Percentiles rank a stretch among this genome's conserved stretches.
phyloP scores from a whole-genome alignment of 2,888 invertebrate genomes.

The Desoria tigrina region DNA sequence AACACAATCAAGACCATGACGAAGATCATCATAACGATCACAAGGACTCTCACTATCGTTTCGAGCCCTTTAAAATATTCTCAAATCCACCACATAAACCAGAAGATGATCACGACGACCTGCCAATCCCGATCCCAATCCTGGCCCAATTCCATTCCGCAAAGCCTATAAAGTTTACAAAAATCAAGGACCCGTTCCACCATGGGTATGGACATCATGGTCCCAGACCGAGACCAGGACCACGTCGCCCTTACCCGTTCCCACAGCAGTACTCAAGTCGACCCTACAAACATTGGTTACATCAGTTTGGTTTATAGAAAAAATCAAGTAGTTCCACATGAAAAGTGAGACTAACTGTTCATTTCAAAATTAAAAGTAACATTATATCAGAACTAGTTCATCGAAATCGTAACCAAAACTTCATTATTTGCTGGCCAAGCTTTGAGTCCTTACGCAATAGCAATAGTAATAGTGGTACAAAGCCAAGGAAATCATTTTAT shows the following conservation, averaged over 20 bases:
- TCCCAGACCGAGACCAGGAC: slow-evolving; percentile 1
- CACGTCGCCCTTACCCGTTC: background rate
- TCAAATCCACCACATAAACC: slow-evolving; percentile 23
- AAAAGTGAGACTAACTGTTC: too few relatives aligned
- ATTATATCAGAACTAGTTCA: too few relatives aligned
- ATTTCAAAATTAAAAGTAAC: too few relatives aligned
- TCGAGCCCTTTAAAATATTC: slow-evolving; percentile 21
- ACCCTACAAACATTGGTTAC: slow-evolving; percentile 2
- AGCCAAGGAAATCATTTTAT: background rate
- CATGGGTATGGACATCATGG: slow-evolving; percentile 13
- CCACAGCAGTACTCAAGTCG: slow-evolving; percentile 5
- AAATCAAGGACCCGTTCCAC: slow-evolving; percentile 13
- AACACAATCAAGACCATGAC: slow-evolving; percentile 14
- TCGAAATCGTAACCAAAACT: too few relatives aligned
- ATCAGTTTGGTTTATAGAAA: background rate
- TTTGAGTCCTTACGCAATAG: background rate
- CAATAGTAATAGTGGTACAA: background rate
- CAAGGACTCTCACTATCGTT: background rate
- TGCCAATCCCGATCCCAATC: slow-evolving; percentile 37
- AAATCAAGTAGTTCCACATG: too few relatives aligned
- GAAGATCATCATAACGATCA: slow-evolving; percentile 14
- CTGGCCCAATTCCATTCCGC: slow-evolving; percentile 37
- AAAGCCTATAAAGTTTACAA: slow-evolving; percentile 18
- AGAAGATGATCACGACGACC: slow-evolving; percentile 13
- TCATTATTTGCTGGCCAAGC: too few relatives aligned